Evolutionary conservation across 1,140 invertebrate species (phyloP).

Genomic region (Proctacanthus coquilletti): DNA sequence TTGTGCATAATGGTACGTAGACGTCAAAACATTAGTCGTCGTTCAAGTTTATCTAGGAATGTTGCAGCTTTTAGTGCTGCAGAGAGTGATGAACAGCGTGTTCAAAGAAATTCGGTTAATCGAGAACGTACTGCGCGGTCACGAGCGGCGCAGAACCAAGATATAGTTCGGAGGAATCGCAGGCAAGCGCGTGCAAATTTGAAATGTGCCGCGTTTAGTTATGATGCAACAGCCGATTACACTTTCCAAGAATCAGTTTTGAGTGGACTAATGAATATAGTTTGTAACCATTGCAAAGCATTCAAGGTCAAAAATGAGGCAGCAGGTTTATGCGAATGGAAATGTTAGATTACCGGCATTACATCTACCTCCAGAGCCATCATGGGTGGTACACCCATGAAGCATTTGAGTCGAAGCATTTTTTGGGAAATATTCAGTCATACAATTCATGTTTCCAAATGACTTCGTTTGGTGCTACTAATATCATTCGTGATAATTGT

Average conservation of each 20-base stretch:
- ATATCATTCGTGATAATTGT: constrained; percentile 6
- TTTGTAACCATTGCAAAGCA: constrained; percentile 10
- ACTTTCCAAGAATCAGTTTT: constrained; percentile 3
- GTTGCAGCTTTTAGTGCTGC: too few relatives aligned
- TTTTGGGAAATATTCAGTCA: constrained; percentile 22
- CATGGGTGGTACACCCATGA: constrained; percentile 5
- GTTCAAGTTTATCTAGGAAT: too few relatives aligned
- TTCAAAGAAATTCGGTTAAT: too few relatives aligned
- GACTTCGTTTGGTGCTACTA: constrained; percentile 12
- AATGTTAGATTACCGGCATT: constrained; percentile 6
- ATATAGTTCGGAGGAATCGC: too few relatives aligned
- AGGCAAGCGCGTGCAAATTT: too few relatives aligned
- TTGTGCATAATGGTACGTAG: too few relatives aligned
- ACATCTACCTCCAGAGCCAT: constrained; percentile 6
- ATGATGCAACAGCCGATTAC: constrained; percentile 8
- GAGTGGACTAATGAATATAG: constrained; percentile 9
- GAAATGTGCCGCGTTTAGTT: constrained; percentile 10
- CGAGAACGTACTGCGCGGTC: too few relatives aligned
- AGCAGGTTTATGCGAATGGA: constrained; percentile 8
- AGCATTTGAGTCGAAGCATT: constrained; percentile 19
- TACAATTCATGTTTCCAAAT: constrained; percentile 13
- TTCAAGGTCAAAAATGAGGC: constrained; percentile 8
- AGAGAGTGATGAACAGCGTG: too few relatives aligned
- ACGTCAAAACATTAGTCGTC: too few relatives aligned
- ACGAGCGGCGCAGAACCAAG: too few relatives aligned